Evolutionary conservation across 1,140 invertebrate genomes (phyloP).

Genomic region (Drosophila guanche): DNA sequence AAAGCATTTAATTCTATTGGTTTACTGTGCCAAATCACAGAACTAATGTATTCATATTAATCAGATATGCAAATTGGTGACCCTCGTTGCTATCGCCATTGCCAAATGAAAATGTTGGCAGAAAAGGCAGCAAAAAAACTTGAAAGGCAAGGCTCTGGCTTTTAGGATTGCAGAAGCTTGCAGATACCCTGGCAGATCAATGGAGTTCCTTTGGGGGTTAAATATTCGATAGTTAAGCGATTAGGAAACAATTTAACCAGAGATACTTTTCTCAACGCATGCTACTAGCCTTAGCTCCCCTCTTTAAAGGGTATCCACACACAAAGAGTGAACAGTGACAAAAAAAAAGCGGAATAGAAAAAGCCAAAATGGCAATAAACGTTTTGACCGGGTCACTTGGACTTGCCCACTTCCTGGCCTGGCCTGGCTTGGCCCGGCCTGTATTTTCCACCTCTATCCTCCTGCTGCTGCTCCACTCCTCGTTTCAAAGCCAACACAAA

Average conservation of each 20-base stretch:
- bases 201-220: no score
- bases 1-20: conserved; percentile 72
- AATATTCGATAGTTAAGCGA: no score
- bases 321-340: not conserved
- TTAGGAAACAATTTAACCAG: no score
- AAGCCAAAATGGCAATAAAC: conserved; percentile 61
- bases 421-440: not conserved
- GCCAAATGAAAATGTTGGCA: conserved; percentile 36
- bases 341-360: conserved; percentile 23
- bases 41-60: conserved; percentile 82
- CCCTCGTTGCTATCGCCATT: conserved; percentile 28
- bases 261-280: no score
- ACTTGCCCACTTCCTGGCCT: conserved; percentile 41
- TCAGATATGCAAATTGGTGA: conserved; percentile 75
- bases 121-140: conserved; percentile 11
- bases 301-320: no score
- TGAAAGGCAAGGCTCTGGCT: not conserved
- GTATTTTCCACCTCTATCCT: conserved; percentile 32
- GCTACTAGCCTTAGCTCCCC: no score
- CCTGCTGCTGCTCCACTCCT: conserved; percentile 21
- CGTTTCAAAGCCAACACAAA: conserved; percentile 66
- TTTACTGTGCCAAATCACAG: conserved; percentile 66
- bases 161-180: no score
- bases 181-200: no score
- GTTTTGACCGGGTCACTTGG: conserved; percentile 60